Evolutionary conservation across 1,140 invertebrate species (phyloP).

Genomic region (Ips typographus): DNA sequence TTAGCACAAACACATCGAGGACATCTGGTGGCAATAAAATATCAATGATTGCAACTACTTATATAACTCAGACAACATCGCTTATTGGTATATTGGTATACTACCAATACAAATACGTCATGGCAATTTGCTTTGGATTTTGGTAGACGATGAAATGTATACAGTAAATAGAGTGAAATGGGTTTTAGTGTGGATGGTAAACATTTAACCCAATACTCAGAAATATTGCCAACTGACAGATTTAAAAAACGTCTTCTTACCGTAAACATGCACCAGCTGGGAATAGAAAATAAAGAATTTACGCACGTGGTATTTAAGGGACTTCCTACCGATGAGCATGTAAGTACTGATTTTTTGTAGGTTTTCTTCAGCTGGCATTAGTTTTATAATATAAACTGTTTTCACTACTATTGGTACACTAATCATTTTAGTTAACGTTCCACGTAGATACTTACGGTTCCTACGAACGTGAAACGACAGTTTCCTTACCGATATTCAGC

Average conservation of each 20-base stretch:
- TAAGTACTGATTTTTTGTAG: slow-evolving; percentile 47
- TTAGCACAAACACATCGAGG: too few relatives aligned
- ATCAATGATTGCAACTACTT: too few relatives aligned
- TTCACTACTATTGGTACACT: background rate
- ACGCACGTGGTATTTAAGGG: slow-evolving; percentile 74
- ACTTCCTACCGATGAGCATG: slow-evolving; percentile 59
- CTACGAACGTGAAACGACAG: slow-evolving; percentile 57
- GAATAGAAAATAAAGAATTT: slow-evolving; percentile 56
- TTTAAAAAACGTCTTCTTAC: slow-evolving; percentile 60
- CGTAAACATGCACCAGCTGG: slow-evolving; percentile 64
- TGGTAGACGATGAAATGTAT: too few relatives aligned
- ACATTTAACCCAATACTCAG: slow-evolving; percentile 66
- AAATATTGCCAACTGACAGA: slow-evolving; percentile 54
- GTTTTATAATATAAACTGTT: slow-evolving; percentile 1
- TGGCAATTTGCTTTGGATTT: too few relatives aligned
- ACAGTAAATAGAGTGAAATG: slow-evolving; percentile 4
- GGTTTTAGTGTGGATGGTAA: slow-evolving; percentile 60
- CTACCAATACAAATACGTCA: too few relatives aligned
- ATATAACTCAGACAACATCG: too few relatives aligned
- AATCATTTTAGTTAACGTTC: slow-evolving; percentile 58
- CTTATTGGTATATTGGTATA: too few relatives aligned
- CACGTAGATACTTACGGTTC: slow-evolving; percentile 66
- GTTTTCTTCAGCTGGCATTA: background rate
- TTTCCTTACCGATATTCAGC: slow-evolving; percentile 56
- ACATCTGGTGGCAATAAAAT: too few relatives aligned